Evolutionary conservation across 64 coral and sea anemone species (phyloP), one percentile per base, ranked within the genome.

Genomic region (Dendrophyllia cribrosa): DNA sequence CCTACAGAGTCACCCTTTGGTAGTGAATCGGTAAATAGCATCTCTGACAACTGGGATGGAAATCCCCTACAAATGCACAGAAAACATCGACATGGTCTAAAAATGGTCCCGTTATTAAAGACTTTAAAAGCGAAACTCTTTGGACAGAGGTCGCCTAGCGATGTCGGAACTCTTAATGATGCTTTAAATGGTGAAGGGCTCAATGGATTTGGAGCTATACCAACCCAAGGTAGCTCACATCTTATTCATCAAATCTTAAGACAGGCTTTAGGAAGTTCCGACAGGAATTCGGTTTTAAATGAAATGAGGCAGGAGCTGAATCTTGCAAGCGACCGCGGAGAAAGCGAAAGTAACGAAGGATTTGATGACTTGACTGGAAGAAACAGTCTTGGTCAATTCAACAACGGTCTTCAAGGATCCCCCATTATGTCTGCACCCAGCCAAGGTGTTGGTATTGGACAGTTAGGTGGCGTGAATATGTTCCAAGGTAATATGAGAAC

Each of bases 301-400:
- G 95, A 97, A 73, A 97, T 97, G 95, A 80, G 90, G 74, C 95
- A 97, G 50, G 95, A 97, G 59, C 90, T 97, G 19, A 79, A 79
- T n/a, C 59, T 97, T 70, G 92, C 95, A 48, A 94, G 90, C 72
- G 82, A 89, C 14, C 93, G 93, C 50, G 88, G 93, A 63, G 90
- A 89, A 51, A 87, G 66, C 10, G 95, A 91, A 72, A 83, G 82
- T 45, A 82, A 93, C 26, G 95, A 94, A 78, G 92, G 81, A 12
- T 94, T 93, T 77, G 74, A 87, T 75, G 95, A 97, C 79, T 59
- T 97, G 6, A 51, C 71, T 0, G 95, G 92, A 4, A 51, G 79
- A 63, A 94, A 97, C 64, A 90, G 71, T 12, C 51, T 96, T 43
- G 22, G 85, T 50, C 24, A 51, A n/a, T 9, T 72, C 3, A 92